Conservation (phyloP, 2,888 invertebrate genomes). For the Leuctra nigra region DNA sequence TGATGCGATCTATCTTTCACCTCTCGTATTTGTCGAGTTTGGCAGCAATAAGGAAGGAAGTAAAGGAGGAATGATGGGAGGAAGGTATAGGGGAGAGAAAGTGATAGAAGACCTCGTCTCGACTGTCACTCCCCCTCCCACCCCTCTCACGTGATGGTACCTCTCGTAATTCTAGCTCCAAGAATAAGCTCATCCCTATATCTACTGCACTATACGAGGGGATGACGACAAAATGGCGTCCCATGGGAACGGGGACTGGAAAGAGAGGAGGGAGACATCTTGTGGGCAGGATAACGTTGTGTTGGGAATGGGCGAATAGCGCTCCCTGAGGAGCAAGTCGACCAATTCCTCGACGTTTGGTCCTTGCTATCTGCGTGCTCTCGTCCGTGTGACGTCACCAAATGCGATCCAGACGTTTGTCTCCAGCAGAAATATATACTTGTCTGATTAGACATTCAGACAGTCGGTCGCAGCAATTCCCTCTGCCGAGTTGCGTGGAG, state of each 20-base stretch:
- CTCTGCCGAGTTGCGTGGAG: too few species aligned
- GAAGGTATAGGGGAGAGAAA: slow-evolving; percentile 30
- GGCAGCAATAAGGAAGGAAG: slow-evolving; percentile 27
- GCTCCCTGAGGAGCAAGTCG: slow-evolving; percentile 14
- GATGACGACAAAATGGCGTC: slow-evolving; percentile 35
- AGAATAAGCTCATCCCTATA: slow-evolving; percentile 24
- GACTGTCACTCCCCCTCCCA: slow-evolving; percentile 20
- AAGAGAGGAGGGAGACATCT: slow-evolving; percentile 24
- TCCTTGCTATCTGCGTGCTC: too few species aligned
- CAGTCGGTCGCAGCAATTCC: too few species aligned
- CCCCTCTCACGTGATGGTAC: slow-evolving; percentile 20
- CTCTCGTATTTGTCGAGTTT: slow-evolving; percentile 9
- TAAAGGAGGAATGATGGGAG: slow-evolving; percentile 32
- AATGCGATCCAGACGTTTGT: too few species aligned
- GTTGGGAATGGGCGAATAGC: slow-evolving; percentile 21
- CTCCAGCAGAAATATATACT: too few species aligned
- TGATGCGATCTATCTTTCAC: slow-evolving; percentile 1
- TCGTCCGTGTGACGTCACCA: background rate
- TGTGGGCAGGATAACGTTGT: slow-evolving; percentile 24
- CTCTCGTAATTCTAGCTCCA: slow-evolving; percentile 23
- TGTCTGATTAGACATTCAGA: too few species aligned
- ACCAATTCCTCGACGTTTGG: slow-evolving; percentile 17
- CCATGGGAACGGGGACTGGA: slow-evolving; percentile 31
- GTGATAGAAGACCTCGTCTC: slow-evolving; percentile 24
- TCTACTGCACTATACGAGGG: slow-evolving; percentile 22